Conservation (phyloP, 92 coral and sea anemone species). For the Palythoa grandis region DNA sequence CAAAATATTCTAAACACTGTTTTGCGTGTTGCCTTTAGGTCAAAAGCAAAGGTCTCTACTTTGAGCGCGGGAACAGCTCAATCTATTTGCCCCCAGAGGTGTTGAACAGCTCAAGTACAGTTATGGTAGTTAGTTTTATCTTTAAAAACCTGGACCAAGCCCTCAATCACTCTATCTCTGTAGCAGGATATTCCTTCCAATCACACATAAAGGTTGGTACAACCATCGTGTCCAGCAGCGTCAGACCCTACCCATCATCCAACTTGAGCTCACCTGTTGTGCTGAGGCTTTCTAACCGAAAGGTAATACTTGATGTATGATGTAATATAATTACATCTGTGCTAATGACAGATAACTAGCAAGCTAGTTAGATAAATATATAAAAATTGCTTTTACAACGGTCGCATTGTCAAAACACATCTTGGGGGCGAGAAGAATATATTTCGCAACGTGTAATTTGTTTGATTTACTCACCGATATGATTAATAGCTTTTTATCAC, state of each 20-base stretch:
- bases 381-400: no score
- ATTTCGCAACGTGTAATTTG: no score
- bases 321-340: neutral
- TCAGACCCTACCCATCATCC: slow-evolving; percentile 17
- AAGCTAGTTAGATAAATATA: no score
- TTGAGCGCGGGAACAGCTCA: slow-evolving; percentile 17
- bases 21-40: neutral
- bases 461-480: no score
- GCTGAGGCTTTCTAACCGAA: slow-evolving; percentile 23
- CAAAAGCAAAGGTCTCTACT: slow-evolving; percentile 19
- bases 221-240: slow-evolving; percentile 22
- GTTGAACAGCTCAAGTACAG: slow-evolving; percentile 1
- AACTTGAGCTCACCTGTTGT: slow-evolving; percentile 35
- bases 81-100: slow-evolving; percentile 13
- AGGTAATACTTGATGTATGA: neutral
- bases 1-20: neutral
- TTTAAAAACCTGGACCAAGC: slow-evolving; percentile 5
- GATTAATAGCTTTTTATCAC: no score
- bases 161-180: slow-evolving; percentile 10
- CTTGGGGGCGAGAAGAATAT: no score
- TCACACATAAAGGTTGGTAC: neutral
- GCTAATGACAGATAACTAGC: no score
- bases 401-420: no score
- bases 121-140: slow-evolving; percentile 20
- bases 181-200: neutral